Base-by-base conservation (phyloP, 2,888 invertebrate genomes). In the Aleiodes testaceus region DNA sequence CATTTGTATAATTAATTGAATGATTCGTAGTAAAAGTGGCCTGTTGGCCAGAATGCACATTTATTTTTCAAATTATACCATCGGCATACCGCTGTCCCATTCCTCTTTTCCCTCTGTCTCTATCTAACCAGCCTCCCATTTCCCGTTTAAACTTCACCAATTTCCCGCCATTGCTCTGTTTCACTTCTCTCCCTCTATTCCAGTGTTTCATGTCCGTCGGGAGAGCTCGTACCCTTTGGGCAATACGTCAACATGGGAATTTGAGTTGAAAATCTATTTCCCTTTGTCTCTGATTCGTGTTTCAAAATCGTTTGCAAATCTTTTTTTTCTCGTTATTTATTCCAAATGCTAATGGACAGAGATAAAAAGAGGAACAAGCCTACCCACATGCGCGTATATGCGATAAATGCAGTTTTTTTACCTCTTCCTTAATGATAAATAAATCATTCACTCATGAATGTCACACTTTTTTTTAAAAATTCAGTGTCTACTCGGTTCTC, bases 41-140 rank as follows among this genome's bases (percentile, higher is more conserved):
- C 59, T 36, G 59, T 11, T 59, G 42, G 16, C 59, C 26, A 49
- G 9, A 14, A 53, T 72, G 73, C 71, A 66, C 66, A 74, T 76
- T 75, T 72, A 71, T 75, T 75, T 76, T 75, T 75, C 64, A 72
- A 76, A 75, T 74, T 76, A 74, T 36, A 63, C 72, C 71, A 63
- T 72, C 61, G 72, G 73, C 65, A 59, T 61, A 61, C 65, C 66
- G n/a, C 53, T 69, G 50, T 69, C 11, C 36, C 36, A 36, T 36
- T 36, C 9, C 67, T 20, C 63, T 22, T 12, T 20, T 14, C 26
- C 22, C 52, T 14, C 42, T 30, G 64, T 44, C 45, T 18, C 49
- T 14, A 11, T 22, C 42, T 16, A 20, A 22, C 55, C 4, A 36
- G 36, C 30, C 65, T 44, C 59, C 20, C 20, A 52, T 70, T 63